Evolutionary conservation across 2,113 vertebrate genomes (phyloP), one percentile per base, ranked within the genome.

Genomic region (Menura novaehollandiae): DNA sequence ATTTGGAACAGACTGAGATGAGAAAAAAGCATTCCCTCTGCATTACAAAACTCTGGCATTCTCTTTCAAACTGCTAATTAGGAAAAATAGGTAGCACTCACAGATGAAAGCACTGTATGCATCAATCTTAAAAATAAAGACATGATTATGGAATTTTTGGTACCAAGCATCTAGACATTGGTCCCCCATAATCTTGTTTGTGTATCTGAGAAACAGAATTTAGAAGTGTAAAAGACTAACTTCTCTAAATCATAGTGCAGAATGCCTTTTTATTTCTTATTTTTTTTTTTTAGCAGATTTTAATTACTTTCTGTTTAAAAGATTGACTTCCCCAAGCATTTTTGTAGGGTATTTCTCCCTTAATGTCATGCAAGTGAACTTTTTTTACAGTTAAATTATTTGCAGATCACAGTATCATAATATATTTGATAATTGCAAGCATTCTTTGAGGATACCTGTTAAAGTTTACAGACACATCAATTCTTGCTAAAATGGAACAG

Each of bases 11-110:
- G 95, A 69, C 92, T 90, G 95, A 88, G 82, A 95, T 91, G 92
- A 96, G 94, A 96, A 91, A 85, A 97, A 93, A 94, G 79, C 82
- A 77, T 94, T 96, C 72, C 59, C 41, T 87, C 69, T 92, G 87
- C 69, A 85, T 94, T 97, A 94, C 81, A 94, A 82, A 97, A 89
- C 49, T 87, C 86, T 91, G 84, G 66, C 91, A 89, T 96, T 93
- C 87, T 89, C 87, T 95, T 95, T 97, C 87, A 91, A 95, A 94
- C 56, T 68, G 66, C 87, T 96, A 94, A 95, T 95, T 95, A 91
- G 89, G 60, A 89, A 95, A 89, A 95, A 91, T 68, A 95, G 73
- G 87, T 93, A 92, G 60, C 74, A 85, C 52, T 56, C 24, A 37
- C 44, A 91, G 91, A 95, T 95, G 73, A 97, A 95, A 96, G 89